Evolutionary conservation across 2,797 vertebrate genomes (phyloP).

Genomic region (Huso huso): DNA sequence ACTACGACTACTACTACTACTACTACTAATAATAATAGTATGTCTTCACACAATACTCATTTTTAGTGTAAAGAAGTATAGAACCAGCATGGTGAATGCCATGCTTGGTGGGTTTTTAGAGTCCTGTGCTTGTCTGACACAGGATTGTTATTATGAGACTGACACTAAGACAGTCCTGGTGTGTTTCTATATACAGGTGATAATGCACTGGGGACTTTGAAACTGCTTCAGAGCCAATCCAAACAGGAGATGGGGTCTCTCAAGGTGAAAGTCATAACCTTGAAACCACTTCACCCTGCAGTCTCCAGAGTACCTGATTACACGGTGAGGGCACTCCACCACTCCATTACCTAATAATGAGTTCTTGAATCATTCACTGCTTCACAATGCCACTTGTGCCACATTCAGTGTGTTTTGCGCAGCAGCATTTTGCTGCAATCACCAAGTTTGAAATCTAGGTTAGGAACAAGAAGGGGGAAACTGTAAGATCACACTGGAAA

Average conservation of each 20-base stretch:
- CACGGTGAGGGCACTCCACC: slow-evolving; percentile 13
- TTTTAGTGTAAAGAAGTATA: too few species aligned
- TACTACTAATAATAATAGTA: too few species aligned
- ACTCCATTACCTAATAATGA: slow-evolving; percentile 21
- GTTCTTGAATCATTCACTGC: slow-evolving; percentile 12
- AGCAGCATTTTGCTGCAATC: slow-evolving; percentile 8
- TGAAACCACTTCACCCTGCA: slow-evolving; percentile 17
- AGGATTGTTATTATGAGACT: too few species aligned
- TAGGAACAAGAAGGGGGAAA: slow-evolving; percentile 8
- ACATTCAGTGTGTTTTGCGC: slow-evolving; percentile 1
- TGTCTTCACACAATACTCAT: too few species aligned
- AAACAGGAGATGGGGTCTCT: slow-evolving; percentile 11
- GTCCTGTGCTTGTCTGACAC: too few species aligned
- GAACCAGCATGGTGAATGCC: too few species aligned
- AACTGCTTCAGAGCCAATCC: slow-evolving; percentile 14
- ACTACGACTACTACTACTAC: too few species aligned
- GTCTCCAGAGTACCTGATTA: slow-evolving; percentile 15
- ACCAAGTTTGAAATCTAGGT: slow-evolving; percentile 2
- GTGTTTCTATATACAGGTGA: slow-evolving; percentile 10
- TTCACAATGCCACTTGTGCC: slow-evolving; percentile 3
- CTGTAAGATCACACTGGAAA: background rate
- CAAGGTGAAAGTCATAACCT: slow-evolving; percentile 22
- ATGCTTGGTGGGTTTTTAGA: too few species aligned
- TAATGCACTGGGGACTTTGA: slow-evolving; percentile 19
- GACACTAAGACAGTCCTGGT: too few species aligned